These are phyloP conservation scores for Orthosia gracilis DNA, from an alignment of 2,888 invertebrate species.

Conservation along the genomic window DNA sequence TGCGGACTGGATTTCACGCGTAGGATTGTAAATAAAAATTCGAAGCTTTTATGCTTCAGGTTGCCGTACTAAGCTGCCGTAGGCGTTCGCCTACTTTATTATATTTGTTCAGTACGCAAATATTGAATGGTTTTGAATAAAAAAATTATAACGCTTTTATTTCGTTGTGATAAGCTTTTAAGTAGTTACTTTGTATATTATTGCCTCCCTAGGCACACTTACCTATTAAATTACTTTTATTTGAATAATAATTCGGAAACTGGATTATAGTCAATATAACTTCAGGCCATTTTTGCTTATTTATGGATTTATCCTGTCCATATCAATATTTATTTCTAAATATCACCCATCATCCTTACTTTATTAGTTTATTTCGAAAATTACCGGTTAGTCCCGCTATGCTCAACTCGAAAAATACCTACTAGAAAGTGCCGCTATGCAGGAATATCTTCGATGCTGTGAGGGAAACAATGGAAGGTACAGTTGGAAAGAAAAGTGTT, in stretches of 20 bases:
- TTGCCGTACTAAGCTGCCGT: constrained; percentile 20
- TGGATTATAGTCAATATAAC: no score
- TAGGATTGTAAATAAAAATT: constrained; percentile 15
- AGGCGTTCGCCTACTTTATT: constrained; percentile 38
- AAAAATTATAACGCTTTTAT: constrained; percentile 13
- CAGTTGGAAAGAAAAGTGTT: no score
- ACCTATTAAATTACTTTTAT: neutral
- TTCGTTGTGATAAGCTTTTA: constrained; percentile 3
- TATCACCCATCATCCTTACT: no score
- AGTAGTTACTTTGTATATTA: neutral
- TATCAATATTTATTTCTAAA: no score
- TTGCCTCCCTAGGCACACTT: no score
- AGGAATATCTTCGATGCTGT: no score
- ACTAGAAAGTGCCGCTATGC: no score
- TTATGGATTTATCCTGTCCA: no score
- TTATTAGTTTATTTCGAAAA: no score
- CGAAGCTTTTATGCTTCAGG: constrained; percentile 11
- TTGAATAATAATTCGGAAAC: neutral
- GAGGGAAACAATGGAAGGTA: no score
- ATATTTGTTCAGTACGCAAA: constrained; percentile 19
- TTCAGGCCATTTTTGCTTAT: neutral
- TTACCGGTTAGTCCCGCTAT: no score
- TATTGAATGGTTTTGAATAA: constrained; percentile 12
- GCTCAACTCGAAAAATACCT: no score
- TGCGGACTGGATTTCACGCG: constrained; percentile 12